Evolutionary conservation across 2,797 vertebrate species (phyloP).

Genomic region (Neostethus bicornis): DNA sequence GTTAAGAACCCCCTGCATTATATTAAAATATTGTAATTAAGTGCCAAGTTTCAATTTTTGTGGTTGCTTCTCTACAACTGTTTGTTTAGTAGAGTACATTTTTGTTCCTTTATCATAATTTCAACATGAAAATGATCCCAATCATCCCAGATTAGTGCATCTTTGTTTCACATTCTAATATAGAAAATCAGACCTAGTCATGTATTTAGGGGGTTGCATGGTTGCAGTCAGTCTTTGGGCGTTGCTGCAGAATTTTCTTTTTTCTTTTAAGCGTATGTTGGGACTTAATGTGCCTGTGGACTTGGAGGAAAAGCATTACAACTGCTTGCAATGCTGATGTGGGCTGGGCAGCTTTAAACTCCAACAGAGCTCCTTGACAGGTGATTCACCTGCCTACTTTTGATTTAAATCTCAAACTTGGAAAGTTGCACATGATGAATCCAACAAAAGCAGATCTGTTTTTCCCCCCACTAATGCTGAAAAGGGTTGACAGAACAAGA

Average conservation of each 20-base stretch:
- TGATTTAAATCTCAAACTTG: constrained; percentile 30
- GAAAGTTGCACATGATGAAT: constrained; percentile 18
- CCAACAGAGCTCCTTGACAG: constrained; percentile 58
- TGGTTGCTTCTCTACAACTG: constrained; percentile 36
- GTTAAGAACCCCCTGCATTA: constrained; percentile 38
- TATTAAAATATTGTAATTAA: constrained; percentile 46
- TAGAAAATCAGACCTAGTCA: constrained; percentile 56
- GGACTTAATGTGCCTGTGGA: constrained; percentile 56
- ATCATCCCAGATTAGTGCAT: constrained; percentile 37
- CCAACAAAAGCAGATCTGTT: constrained; percentile 18
- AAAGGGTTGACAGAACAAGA: constrained; percentile 35
- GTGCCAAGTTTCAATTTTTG: constrained; percentile 49
- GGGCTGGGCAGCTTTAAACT: constrained; percentile 48
- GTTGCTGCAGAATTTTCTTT: constrained; percentile 76
- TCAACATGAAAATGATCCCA: constrained; percentile 27
- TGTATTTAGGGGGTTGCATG: constrained; percentile 64
- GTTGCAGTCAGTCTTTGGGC: constrained; percentile 73
- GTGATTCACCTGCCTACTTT: constrained; percentile 43
- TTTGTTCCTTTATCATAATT: constrained; percentile 27
- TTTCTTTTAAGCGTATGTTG: constrained; percentile 26
- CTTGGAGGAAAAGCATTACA: constrained; percentile 38
- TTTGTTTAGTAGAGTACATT: constrained; percentile 13
- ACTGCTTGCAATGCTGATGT: constrained; percentile 44
- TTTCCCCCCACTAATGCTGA: constrained; percentile 15
- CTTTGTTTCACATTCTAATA: constrained; percentile 55